Conservation (phyloP, 1,140 invertebrate species). For the Charaxes varanes region DNA sequence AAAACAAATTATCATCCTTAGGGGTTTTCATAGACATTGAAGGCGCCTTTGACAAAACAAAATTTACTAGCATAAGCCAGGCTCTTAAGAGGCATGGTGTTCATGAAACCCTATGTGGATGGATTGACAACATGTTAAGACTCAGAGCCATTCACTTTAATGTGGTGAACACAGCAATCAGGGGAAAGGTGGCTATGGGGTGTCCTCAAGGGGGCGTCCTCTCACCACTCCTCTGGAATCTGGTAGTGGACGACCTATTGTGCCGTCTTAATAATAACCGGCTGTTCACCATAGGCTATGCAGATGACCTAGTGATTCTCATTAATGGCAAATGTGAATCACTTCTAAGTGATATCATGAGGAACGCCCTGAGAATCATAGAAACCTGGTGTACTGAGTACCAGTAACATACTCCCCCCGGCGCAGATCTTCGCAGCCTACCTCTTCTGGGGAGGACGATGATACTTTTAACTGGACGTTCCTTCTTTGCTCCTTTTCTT, state of each 20-base stretch:
- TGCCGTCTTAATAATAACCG: too few species aligned
- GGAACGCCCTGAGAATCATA: too few species aligned
- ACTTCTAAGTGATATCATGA: too few species aligned
- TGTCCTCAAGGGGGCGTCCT: not conserved
- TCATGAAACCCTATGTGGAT: not conserved
- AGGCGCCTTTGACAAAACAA: not conserved
- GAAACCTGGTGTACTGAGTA: too few species aligned
- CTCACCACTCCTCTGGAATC: not conserved
- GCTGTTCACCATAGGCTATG: too few species aligned
- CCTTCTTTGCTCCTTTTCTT: too few species aligned
- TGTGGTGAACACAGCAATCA: not conserved
- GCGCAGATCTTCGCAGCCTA: too few species aligned
- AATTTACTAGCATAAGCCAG: not conserved
- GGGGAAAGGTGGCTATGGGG: not conserved
- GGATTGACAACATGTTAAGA: not conserved
- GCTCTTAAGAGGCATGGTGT: not conserved
- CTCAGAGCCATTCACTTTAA: not conserved
- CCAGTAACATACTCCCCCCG: too few species aligned
- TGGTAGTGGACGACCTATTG: not conserved
- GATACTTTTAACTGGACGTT: too few species aligned
- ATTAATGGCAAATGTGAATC: too few species aligned
- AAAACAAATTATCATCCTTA: not conserved
- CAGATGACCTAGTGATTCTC: too few species aligned
- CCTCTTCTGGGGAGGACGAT: too few species aligned
- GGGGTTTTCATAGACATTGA: not conserved